phyloP scores from a whole-genome alignment of 1,140 invertebrate species.

The Cotesia chilonis region DNA sequence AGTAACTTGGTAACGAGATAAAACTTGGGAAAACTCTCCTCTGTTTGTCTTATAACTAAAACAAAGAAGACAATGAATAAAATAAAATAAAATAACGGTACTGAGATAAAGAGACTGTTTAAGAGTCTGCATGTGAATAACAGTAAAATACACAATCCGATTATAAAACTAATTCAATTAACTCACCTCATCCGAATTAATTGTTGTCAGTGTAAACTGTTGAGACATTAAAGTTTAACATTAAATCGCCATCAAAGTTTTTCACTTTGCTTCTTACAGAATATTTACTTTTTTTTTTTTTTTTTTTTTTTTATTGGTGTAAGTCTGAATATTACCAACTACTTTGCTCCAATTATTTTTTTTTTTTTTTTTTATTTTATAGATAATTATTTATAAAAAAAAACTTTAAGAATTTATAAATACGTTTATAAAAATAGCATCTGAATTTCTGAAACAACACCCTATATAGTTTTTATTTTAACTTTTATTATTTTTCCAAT shows the following conservation, averaged over 20 bases:
- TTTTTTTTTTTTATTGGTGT: no score
- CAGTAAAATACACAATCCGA: background rate
- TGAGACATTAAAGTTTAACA: background rate
- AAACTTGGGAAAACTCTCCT: conserved; percentile 24
- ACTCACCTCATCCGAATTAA: conserved; percentile 1
- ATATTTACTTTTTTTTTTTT: no score
- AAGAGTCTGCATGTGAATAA: background rate
- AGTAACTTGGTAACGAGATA: conserved; percentile 26
- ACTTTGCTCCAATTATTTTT: no score
- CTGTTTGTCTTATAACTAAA: conserved; percentile 20
- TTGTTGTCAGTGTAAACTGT: background rate
- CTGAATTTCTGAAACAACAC: no score
- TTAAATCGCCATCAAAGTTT: no score
- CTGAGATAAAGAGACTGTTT: background rate
- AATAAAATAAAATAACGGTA: background rate
- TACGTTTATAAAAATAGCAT: no score
- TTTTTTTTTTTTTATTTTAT: no score
- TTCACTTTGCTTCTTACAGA: no score
- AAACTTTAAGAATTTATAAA: no score
- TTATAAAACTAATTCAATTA: conserved; percentile 27
- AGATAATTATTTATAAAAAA: no score
- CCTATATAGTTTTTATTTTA: background rate
- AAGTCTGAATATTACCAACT: no score
- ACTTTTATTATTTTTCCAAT: background rate
- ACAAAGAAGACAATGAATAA: background rate